A percentile compares a stretch with the other conserved stretches of the same genome.
Evolutionary conservation across 2,888 invertebrate species (phyloP).

Genomic region (Euplagia quadripunctaria): DNA sequence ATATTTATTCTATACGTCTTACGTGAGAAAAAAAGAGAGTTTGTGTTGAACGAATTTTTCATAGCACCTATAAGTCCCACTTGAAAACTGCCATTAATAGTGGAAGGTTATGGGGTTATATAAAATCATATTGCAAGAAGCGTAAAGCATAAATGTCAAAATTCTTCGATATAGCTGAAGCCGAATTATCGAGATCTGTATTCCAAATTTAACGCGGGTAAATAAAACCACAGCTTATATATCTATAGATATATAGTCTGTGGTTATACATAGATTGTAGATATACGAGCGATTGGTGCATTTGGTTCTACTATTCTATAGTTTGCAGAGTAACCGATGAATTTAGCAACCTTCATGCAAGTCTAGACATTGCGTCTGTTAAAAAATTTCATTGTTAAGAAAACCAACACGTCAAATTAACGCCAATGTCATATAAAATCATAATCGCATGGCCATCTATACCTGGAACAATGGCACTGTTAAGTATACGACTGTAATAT

Average conservation of each 20-base stretch:
- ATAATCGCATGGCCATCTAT: slow-evolving; percentile 13
- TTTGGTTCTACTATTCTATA: not conserved
- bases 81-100: not conserved
- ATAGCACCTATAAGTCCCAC: not conserved
- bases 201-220: not conserved
- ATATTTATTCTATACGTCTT: not conserved
- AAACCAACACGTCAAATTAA: slow-evolving; percentile 3
- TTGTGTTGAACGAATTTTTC: not conserved
- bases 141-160: not conserved
- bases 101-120: not conserved
- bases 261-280: not conserved
- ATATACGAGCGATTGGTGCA: not conserved
- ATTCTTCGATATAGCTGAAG: not conserved
- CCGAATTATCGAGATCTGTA: not conserved
- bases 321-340: not conserved
- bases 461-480: not conserved
- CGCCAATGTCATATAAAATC: slow-evolving; percentile 6
- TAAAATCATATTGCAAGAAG: not conserved
- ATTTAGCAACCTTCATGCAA: not conserved
- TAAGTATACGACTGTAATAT: not conserved
- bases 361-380: slow-evolving; percentile 3
- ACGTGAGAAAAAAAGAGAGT: not conserved
- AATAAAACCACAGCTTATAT: not conserved
- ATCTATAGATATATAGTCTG: not conserved
- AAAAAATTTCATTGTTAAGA: slow-evolving; percentile 6